A percentile compares a stretch with the other conserved stretches of the same genome.
Conservation (phyloP, 2,113 vertebrate species). For the Tragelaphus scriptus region DNA sequence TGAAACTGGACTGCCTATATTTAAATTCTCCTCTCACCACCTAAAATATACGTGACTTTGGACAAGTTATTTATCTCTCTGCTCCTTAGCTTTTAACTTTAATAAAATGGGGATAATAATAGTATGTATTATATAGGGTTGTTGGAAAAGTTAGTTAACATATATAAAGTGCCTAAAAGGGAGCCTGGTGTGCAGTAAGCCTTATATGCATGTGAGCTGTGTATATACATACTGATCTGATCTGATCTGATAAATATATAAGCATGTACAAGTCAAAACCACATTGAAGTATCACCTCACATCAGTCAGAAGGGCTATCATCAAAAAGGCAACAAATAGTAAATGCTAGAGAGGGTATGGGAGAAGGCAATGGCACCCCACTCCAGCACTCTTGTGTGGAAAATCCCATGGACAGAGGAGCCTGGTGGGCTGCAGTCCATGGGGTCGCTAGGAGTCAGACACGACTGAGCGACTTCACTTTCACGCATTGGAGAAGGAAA, state of each 20-base stretch:
- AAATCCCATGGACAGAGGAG: no score
- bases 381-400: no score
- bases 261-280: not conserved
- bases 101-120: not conserved
- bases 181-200: not conserved
- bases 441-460: no score
- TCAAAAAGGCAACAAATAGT: not conserved
- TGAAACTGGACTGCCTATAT: not conserved
- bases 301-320: not conserved
- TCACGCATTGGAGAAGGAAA: no score
- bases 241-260: no score
- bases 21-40: not conserved
- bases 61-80: not conserved
- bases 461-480: no score
- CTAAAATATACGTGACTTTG: not conserved
- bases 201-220: not conserved
- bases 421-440: no score
- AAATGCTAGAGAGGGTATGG: not conserved
- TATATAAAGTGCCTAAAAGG: not conserved
- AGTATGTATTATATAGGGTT: not conserved
- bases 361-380: no score
- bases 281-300: not conserved
- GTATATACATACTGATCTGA: not conserved
- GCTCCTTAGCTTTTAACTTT: not conserved
- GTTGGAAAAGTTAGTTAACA: not conserved